Percentiles rank a stretch among this genome's conserved stretches.
These are phyloP conservation scores for Plestiodon gilberti DNA, from an alignment of 2,113 vertebrate species.

Conservation along the genomic window DNA sequence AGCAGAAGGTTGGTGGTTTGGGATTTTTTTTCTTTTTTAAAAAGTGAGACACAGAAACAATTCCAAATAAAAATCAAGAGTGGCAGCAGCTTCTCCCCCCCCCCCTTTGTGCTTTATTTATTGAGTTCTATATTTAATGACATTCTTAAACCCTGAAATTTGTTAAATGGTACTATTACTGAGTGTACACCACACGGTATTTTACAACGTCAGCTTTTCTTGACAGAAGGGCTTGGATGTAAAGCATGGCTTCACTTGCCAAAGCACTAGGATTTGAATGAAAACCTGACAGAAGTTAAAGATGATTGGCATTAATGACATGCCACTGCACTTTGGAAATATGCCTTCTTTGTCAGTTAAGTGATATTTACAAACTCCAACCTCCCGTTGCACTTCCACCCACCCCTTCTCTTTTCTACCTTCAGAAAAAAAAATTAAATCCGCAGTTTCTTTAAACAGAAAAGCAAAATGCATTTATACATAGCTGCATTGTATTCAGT, in stretches of 20 bases:
- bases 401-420: slow-evolving; percentile 10
- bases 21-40: not conserved
- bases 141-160: slow-evolving; percentile 26
- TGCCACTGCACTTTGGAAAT: slow-evolving; percentile 28
- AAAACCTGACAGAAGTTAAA: slow-evolving; percentile 52
- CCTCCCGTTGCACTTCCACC: fast-evolving
- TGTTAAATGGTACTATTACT: slow-evolving; percentile 2
- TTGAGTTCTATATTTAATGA: slow-evolving; percentile 19
- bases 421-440: slow-evolving; percentile 12
- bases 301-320: slow-evolving; percentile 59
- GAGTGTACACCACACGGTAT: slow-evolving; percentile 12
- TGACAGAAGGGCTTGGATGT: slow-evolving; percentile 40
- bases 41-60: not conserved
- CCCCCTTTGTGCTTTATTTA: slow-evolving; percentile 9
- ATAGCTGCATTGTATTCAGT: not conserved
- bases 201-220: slow-evolving; percentile 27
- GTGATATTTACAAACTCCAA: slow-evolving; percentile 30
- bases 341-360: slow-evolving; percentile 29
- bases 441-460: slow-evolving; percentile 41
- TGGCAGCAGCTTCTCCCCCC: not conserved
- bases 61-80: not conserved
- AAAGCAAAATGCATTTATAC: not conserved
- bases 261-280: slow-evolving; percentile 39
- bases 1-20: not conserved
- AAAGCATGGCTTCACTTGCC: slow-evolving; percentile 35